These are phyloP conservation scores for Petrocephalus schoutedeni DNA, from an alignment of 2,797 vertebrate genomes.

Conservation along the genomic window DNA sequence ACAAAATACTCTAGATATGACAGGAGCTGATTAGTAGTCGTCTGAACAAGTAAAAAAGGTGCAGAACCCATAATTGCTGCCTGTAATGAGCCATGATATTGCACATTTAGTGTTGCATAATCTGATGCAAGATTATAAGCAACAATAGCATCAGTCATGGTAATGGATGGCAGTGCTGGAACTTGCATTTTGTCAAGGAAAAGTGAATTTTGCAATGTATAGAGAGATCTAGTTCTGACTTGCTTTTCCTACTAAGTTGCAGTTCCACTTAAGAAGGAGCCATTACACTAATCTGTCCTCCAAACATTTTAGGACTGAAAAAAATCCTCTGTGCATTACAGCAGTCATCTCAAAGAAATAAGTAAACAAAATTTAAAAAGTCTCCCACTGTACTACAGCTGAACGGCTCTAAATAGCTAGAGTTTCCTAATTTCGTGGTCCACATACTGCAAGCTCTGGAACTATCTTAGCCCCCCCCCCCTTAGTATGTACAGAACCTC, in stretches of 20 bases:
- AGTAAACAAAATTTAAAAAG: not conserved
- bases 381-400: not conserved
- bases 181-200: conserved; percentile 20
- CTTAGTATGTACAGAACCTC: not conserved
- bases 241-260: not conserved
- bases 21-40: conserved; percentile 91
- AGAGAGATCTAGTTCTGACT: not conserved
- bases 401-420: not conserved
- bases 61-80: conserved; percentile 27
- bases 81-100: conserved; percentile 36
- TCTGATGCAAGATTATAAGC: conserved; percentile 6
- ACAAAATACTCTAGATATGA: conserved; percentile 89
- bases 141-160: conserved; percentile 9
- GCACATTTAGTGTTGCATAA: conserved; percentile 20
- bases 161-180: conserved; percentile 28
- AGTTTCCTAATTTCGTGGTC: not conserved
- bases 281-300: conserved; percentile 12
- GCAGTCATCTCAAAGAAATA: not conserved
- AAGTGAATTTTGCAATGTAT: conserved; percentile 25
- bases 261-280: not conserved
- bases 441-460: not conserved
- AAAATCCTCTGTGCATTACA: not conserved
- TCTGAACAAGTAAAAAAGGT: conserved; percentile 60
- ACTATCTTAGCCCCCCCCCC: not conserved
- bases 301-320: not conserved